Evolutionary conservation across 1,140 invertebrate species (phyloP).

Genomic region (Solenopsis invicta): DNA sequence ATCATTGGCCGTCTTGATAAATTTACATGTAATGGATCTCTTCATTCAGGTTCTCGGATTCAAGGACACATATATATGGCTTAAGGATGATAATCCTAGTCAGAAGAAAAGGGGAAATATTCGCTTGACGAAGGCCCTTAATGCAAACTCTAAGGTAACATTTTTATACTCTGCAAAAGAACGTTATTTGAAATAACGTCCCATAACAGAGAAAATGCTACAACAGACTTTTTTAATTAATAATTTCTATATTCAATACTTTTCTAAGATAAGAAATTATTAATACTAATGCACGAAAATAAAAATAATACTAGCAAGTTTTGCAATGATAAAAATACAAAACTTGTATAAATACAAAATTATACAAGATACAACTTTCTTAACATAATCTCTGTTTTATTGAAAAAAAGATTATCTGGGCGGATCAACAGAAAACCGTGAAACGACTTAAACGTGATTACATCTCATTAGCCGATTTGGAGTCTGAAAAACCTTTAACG

Average conservation of each 20-base stretch:
- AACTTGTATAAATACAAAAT: not conserved
- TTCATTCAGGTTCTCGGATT: constrained; percentile 87
- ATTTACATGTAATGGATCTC: constrained; percentile 40
- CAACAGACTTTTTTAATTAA: not conserved
- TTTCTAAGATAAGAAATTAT: not conserved
- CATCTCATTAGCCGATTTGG: constrained; percentile 71
- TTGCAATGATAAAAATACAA: not conserved
- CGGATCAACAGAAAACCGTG: constrained; percentile 90
- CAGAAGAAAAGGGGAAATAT: constrained; percentile 81
- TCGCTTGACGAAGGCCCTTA: constrained; percentile 76
- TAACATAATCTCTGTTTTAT: constrained; percentile 41
- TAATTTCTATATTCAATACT: not conserved
- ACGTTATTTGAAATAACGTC: constrained; percentile 18
- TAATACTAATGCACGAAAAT: not conserved
- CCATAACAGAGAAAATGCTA: not conserved
- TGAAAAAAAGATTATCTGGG: constrained; percentile 89
- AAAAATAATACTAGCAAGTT: not conserved
- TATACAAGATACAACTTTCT: not conserved
- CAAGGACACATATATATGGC: constrained; percentile 88
- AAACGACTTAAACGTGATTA: constrained; percentile 87
- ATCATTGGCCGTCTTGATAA: constrained; percentile 27
- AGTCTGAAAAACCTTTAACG: constrained; percentile 79
- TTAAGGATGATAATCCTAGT: constrained; percentile 82
- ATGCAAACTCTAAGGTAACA: constrained; percentile 84
- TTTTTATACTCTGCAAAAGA: constrained; percentile 24